Evolutionary conservation across 1,140 invertebrate genomes (phyloP).

Genomic region (Pseudomyrmex pallidus): DNA sequence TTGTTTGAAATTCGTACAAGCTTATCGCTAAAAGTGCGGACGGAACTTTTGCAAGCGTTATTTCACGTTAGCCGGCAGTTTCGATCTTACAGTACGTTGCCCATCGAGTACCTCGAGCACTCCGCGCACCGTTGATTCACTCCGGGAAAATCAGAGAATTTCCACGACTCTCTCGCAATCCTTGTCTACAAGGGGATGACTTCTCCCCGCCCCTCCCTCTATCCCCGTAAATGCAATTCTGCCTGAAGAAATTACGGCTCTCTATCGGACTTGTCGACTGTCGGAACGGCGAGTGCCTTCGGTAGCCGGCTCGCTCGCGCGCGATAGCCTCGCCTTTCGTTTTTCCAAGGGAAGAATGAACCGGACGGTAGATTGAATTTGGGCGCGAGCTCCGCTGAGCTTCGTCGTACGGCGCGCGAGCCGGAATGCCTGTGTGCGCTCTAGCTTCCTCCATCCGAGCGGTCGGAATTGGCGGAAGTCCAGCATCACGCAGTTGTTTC

Average conservation of each 20-base stretch:
- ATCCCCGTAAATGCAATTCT: conserved; percentile 44
- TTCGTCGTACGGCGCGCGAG: conserved; percentile 16
- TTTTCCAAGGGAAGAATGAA: conserved; percentile 47
- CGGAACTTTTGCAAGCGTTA: conserved; percentile 17
- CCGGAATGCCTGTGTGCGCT: conserved; percentile 16
- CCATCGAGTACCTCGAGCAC: conserved; percentile 34
- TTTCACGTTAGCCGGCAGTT: conserved; percentile 40
- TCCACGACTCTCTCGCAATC: conserved; percentile 47
- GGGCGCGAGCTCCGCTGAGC: conserved; percentile 28
- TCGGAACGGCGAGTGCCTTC: conserved; percentile 12
- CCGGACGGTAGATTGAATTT: conserved; percentile 69
- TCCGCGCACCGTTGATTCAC: conserved; percentile 41
- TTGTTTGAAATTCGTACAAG: background rate
- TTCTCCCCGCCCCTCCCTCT: no score
- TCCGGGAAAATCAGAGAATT: conserved; percentile 52
- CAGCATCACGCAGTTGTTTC: conserved; percentile 63
- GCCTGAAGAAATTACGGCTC: conserved; percentile 58
- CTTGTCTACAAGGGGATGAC: conserved; percentile 22
- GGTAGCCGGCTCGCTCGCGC: conserved; percentile 28
- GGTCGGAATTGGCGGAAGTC: conserved; percentile 73
- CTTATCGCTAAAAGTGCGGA: conserved; percentile 29
- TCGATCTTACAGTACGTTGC: conserved; percentile 41
- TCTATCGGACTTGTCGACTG: conserved; percentile 48
- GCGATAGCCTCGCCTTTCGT: conserved; percentile 35
- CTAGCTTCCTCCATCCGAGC: conserved; percentile 5